Base-by-base conservation (phyloP, 1,140 invertebrate species). In the Heliconius hermathena region DNA sequence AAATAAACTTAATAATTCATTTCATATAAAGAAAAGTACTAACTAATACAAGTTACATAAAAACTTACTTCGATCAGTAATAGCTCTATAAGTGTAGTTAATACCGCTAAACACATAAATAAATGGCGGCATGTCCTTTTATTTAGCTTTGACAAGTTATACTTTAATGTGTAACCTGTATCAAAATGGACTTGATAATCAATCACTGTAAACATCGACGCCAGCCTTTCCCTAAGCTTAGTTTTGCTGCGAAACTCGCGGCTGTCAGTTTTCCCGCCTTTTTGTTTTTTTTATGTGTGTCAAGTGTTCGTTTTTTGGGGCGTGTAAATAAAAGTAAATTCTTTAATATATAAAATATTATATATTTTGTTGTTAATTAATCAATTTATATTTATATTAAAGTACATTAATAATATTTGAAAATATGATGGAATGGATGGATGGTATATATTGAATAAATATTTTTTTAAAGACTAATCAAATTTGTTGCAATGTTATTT, bases 211-310 rank as follows among this genome's bases (percentile, higher is more conserved):
- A 36, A 18, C 71, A 38, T 72, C 18, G 33, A 8, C 33, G 38
- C 33, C 5, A 72, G 20, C 33, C 71, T 38, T 36, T 72, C 20
- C 18, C 38, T 72, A 41, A 38, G 71, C 9, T 52, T 52, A 72
- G 29, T 72, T 72, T 38, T 72, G 29, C 71, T 38, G 70, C 18
- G 77, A 29, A 74, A 60, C 77, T 57, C 36, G 77, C 46, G 5
- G 77, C 36, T 33, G 73, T 78, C 71, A 78, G 77, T 73, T 74
- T 74, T 78, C 72, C 52, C 72, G 77, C 72, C 76, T 74, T 52
- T 74, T 66, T 66, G 60, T 66, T 26, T 66, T 29, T 29, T 66
- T 66, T 66, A 9, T 66, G 13, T 66, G 60, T 4, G 26, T 29
- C 1, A 16, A 26, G 22, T 26, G 60, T 66, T 22, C 16, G 3